phyloP scores from a whole-genome alignment of 2,113 vertebrate genomes.

The Accipiter virgatus region DNA sequence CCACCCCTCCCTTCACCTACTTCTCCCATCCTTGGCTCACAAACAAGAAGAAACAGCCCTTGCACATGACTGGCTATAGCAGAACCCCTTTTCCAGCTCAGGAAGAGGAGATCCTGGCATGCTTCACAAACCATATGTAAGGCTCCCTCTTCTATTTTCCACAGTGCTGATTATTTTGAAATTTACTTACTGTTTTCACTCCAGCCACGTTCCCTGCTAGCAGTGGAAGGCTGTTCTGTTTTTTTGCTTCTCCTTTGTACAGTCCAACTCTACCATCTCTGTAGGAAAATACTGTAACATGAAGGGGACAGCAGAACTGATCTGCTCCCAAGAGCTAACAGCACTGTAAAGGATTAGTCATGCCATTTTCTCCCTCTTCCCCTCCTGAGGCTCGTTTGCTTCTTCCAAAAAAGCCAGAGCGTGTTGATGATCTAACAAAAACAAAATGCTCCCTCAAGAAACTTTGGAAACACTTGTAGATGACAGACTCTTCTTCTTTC shows the following conservation, averaged over 20 bases:
- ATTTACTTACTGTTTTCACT: not conserved
- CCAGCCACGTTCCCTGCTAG: not conserved
- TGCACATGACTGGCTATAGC: constrained; percentile 61
- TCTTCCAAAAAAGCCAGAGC: not conserved
- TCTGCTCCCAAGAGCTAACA: not conserved
- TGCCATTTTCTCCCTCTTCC: not conserved
- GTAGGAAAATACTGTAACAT: not conserved
- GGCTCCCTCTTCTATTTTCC: not conserved
- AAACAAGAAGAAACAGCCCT: constrained; percentile 41
- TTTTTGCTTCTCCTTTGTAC: not conserved
- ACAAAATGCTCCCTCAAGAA: not conserved
- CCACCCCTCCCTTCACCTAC: constrained; percentile 60
- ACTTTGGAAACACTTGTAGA: not conserved
- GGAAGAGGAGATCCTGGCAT: not conserved
- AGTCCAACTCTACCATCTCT: not conserved
- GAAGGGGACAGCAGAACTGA: not conserved
- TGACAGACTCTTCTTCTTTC: not conserved
- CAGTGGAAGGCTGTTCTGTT: not conserved
- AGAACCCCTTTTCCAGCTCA: constrained; percentile 79
- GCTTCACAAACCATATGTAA: not conserved
- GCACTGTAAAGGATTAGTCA: not conserved
- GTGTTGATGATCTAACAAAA: not conserved
- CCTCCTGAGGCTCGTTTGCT: not conserved
- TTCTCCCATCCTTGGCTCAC: constrained; percentile 66
- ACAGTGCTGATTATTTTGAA: not conserved